These are phyloP conservation scores for Cygnus buccinator DNA, from an alignment of 2,113 vertebrate genomes.

Conservation along the genomic window DNA sequence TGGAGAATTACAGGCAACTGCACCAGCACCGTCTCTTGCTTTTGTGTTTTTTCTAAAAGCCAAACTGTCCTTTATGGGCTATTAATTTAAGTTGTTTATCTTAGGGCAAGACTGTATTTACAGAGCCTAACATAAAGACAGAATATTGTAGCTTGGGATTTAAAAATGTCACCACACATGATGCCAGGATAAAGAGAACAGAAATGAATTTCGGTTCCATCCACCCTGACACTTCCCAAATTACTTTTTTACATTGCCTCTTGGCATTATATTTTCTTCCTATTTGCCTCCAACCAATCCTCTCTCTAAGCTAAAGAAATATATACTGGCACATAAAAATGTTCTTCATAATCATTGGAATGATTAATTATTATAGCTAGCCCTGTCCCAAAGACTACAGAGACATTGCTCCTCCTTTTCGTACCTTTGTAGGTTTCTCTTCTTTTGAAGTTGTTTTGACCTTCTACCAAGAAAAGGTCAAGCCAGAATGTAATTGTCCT, in stretches of 20 bases:
- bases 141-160: background rate
- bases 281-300: background rate
- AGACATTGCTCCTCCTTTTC: background rate
- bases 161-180: constrained; percentile 12
- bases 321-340: background rate
- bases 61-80: constrained; percentile 12
- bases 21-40: background rate
- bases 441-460: background rate
- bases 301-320: background rate
- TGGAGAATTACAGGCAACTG: background rate
- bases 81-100: constrained; percentile 43
- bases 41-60: background rate
- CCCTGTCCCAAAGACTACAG: background rate
- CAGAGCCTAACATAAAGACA: background rate
- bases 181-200: constrained; percentile 1
- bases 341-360: background rate
- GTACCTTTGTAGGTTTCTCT: background rate
- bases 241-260: background rate
- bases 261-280: background rate
- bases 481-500: background rate
- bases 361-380: background rate
- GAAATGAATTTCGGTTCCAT: constrained; percentile 12
- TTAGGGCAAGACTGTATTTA: background rate
- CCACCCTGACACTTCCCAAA: background rate
- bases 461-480: background rate